Conservation (phyloP, 1,140 invertebrate genomes). For the Achatina immaculata region DNA sequence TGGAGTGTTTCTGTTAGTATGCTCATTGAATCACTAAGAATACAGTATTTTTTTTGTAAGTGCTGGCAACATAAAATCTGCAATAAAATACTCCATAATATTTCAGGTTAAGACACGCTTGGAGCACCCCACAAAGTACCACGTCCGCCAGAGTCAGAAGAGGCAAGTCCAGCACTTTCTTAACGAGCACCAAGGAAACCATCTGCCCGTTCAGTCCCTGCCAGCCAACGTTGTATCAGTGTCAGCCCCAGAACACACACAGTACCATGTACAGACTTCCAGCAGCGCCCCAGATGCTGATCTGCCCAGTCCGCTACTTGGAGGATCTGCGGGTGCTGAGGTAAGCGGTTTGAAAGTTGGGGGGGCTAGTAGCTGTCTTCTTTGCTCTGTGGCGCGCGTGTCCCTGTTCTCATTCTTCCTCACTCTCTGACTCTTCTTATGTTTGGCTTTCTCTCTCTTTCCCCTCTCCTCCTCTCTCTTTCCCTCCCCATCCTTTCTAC, state of each 20-base stretch:
- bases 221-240: conserved; percentile 47
- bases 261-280: conserved; percentile 18
- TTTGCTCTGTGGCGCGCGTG: not conserved
- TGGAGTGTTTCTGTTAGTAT: no score
- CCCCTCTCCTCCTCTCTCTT: no score
- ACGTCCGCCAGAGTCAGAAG: conserved; percentile 90
- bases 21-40: no score
- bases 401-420: no score
- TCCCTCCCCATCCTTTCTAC: no score
- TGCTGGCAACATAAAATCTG: no score
- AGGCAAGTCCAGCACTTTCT: conserved; percentile 89
- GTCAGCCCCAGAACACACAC: conserved; percentile 25
- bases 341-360: not conserved
- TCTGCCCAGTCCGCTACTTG: conserved; percentile 62
- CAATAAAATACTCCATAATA: no score
- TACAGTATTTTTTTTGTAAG: no score
- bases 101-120: conserved; percentile 78
- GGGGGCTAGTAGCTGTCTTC: not conserved
- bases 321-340: conserved; percentile 36
- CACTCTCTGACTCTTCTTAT: conserved; percentile 2
- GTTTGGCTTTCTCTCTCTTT: not conserved
- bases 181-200: conserved; percentile 73
- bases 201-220: conserved; percentile 72
- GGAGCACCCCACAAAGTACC: conserved; percentile 91
- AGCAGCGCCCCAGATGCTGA: conserved; percentile 58